These are phyloP conservation scores for Copsychus sechellarum DNA, from an alignment of 2,113 vertebrate species.

Conservation along the genomic window DNA sequence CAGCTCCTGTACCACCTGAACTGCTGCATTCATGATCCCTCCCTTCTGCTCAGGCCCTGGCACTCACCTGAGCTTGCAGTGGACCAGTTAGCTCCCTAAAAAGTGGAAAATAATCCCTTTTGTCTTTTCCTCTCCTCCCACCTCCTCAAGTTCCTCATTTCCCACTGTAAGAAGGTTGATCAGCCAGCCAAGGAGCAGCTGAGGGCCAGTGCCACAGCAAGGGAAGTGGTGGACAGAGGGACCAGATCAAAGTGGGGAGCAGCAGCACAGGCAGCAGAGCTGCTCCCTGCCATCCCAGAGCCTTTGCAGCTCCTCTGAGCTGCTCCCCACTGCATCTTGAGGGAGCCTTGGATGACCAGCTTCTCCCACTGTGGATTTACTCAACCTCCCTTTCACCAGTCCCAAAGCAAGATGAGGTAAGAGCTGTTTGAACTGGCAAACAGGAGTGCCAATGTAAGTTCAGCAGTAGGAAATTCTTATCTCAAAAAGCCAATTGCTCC, in stretches of 20 bases:
- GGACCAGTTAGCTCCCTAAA: neutral
- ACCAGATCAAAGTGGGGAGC: neutral
- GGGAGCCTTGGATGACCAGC: neutral
- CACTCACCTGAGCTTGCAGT: neutral
- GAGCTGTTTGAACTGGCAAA: neutral
- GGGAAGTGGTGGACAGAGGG: neutral
- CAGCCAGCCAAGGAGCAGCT: neutral
- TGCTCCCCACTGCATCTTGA: neutral
- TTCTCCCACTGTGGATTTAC: neutral
- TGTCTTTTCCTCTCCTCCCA: neutral
- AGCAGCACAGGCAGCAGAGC: neutral
- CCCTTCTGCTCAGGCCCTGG: neutral
- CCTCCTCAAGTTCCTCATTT: neutral
- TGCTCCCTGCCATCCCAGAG: neutral
- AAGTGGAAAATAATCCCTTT: neutral
- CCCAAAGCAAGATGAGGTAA: neutral
- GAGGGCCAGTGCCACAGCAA: neutral
- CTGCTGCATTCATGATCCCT: neutral
- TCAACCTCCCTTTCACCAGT: neutral
- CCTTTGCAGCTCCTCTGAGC: neutral
- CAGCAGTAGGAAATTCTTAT: neutral
- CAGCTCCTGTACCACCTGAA: neutral
- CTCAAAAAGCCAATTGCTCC: neutral
- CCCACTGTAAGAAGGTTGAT: neutral
- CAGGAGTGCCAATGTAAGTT: neutral